Base-by-base conservation (phyloP, 1,140 invertebrate genomes). In the Megalonaias nervosa region DNA sequence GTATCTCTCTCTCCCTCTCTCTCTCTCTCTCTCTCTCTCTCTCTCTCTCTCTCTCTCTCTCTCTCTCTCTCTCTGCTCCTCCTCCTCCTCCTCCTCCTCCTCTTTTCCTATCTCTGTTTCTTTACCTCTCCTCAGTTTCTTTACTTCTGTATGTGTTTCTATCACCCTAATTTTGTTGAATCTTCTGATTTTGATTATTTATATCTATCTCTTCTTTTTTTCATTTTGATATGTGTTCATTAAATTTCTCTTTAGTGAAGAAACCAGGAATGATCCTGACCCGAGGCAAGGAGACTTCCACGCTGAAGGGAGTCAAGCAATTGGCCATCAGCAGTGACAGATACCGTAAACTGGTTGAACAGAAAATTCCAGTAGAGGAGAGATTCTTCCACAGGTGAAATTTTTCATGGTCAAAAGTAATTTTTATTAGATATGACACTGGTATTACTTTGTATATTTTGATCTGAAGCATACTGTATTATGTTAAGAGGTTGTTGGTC, bases 341-440 rank as follows among this genome's bases (percentile, higher is more conserved):
- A 5, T 97, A 96, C 90, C 81, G 96, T 1, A 93, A 94, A 77
- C 93, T 94, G 81, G 92, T 92, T n/a, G 93, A 93, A 82, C 91
- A 92, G 21, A 93, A 93, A 71, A 94, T 97, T 84, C 96, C 96
- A 2, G 94, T 94, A 3, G 96, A 97, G 86, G 96, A 97, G 89
- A 90, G 93, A 77, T 97, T 95, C 85, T 92, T 97, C 74, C 95
- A 96, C 76, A 86, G 84, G 81, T 91, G 86, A 80, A 75, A 56
- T 16, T 17, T 23, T 48, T 48, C 38, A 48, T 48, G 38, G 23
- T 57, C 56, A 4, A 65, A 65, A 48, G 15, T 21, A 15, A 58
- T 66, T 57, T n/a, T 17, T 48, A 13, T 9, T 14, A 19, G 19
- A 71, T 57, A 21, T n/a, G 6, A 56, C 26, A 57, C 31, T 16